Percentiles rank a stretch among this genome's conserved stretches.
phyloP scores from a whole-genome alignment of 2,113 vertebrate genomes.

The Anarhynchus alexandrinus region DNA sequence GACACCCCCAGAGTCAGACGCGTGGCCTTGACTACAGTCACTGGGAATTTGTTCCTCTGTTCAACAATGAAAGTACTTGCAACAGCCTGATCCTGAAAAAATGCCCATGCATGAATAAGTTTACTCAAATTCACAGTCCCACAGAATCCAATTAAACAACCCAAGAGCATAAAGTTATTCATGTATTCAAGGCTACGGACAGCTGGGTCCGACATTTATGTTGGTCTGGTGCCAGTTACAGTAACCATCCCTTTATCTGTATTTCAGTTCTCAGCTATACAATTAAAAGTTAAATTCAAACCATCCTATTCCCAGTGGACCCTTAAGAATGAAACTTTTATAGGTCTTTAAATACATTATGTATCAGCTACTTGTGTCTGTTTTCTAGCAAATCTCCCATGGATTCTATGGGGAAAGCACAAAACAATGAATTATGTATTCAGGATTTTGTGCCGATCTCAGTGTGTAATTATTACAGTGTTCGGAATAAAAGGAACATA shows the following conservation, averaged over 20 bases:
- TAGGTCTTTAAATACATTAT: slow-evolving; percentile 40
- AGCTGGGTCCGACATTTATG: background rate
- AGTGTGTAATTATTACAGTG: background rate
- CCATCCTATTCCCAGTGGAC: background rate
- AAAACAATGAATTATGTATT: background rate
- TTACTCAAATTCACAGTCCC: background rate
- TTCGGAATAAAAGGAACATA: background rate
- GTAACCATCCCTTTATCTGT: background rate
- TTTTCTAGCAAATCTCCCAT: background rate
- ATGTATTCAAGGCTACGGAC: background rate
- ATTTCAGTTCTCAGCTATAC: background rate
- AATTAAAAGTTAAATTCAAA: slow-evolving; percentile 41
- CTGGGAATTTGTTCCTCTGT: background rate
- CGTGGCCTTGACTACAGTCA: rapidly evolving
- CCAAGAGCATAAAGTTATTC: background rate
- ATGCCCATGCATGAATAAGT: background rate
- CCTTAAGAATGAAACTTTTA: slow-evolving; percentile 22
- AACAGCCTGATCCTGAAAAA: background rate
- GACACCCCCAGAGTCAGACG: background rate
- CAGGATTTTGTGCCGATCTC: background rate
- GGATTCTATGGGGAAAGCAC: background rate
- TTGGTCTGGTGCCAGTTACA: slow-evolving; percentile 16
- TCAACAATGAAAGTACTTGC: rapidly evolving
- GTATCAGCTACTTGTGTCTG: background rate
- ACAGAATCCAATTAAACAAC: slow-evolving; percentile 34